A percentile compares a stretch with the other conserved stretches of the same genome.
These are phyloP conservation scores for Callimorpha dominula DNA, from an alignment of 2,888 invertebrate species.

Conservation along the genomic window DNA sequence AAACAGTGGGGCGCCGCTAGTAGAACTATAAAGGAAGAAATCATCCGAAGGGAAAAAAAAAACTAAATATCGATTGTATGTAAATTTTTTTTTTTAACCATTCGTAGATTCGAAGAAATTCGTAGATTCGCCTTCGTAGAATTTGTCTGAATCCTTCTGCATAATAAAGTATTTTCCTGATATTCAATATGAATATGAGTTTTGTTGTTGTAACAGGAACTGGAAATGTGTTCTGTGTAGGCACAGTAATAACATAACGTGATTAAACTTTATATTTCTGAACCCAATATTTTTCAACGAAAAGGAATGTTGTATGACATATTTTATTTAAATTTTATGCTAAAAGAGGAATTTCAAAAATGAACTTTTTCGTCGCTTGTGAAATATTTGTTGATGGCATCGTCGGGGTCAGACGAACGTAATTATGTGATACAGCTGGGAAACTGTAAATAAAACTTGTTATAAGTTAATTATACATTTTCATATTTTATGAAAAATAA, in stretches of 20 bases:
- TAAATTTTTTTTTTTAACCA: neutral
- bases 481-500: constrained; percentile 7
- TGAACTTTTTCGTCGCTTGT: constrained; percentile 40
- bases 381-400: constrained; percentile 31
- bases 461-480: constrained; percentile 34
- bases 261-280: constrained; percentile 9
- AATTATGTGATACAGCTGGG: constrained; percentile 30
- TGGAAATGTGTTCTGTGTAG: neutral
- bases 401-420: constrained; percentile 26
- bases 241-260: neutral
- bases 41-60: neutral
- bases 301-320: constrained; percentile 32
- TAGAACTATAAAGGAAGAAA: neutral
- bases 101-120: no score
- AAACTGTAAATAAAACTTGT: constrained; percentile 37
- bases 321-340: constrained; percentile 51
- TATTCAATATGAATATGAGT: neutral
- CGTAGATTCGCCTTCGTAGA: neutral
- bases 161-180: neutral
- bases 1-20: no score
- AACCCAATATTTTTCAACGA: constrained; percentile 7
- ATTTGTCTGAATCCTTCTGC: neutral
- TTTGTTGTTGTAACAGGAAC: neutral
- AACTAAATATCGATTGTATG: neutral
- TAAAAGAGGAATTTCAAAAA: constrained; percentile 38